Evolutionary conservation across 2,113 vertebrate species (phyloP).

Genomic region (Ammodytes marinus): DNA sequence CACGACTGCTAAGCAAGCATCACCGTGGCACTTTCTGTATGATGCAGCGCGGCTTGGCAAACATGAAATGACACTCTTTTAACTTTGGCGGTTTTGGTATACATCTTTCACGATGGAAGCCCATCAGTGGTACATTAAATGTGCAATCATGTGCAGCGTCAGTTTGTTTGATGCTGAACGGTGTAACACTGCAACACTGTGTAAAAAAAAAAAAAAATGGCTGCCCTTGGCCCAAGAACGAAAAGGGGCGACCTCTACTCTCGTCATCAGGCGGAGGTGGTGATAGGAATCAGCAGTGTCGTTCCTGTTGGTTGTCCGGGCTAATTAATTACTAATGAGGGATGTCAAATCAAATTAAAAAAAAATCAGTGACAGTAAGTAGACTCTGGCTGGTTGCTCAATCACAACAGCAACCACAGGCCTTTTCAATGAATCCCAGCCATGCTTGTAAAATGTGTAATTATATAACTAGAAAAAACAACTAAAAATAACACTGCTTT

Average conservation of each 20-base stretch:
- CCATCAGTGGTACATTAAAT: conserved; percentile 29
- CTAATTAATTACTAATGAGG: conserved; percentile 70
- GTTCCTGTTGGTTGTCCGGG: conserved; percentile 58
- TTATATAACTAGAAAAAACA: not conserved
- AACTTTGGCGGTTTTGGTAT: conserved; percentile 34
- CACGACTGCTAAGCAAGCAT: conserved; percentile 39
- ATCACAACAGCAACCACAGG: not conserved
- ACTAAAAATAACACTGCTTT: not conserved
- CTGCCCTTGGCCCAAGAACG: conserved; percentile 30
- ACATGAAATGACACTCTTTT: conserved; percentile 53
- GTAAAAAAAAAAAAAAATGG: conserved; percentile 13
- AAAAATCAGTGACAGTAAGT: conserved; percentile 42
- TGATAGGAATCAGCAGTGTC: conserved; percentile 59
- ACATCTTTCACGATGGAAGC: conserved; percentile 10
- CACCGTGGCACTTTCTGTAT: conserved; percentile 19
- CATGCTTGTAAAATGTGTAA: not conserved
- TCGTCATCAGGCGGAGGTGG: conserved; percentile 38
- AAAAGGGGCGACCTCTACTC: not conserved
- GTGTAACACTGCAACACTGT: conserved; percentile 17
- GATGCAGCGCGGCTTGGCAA: conserved; percentile 39
- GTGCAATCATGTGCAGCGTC: not conserved
- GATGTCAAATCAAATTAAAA: conserved; percentile 64
- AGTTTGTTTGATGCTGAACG: not conserved
- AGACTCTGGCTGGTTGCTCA: not conserved
- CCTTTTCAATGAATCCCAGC: not conserved